These are phyloP conservation scores for Parauchenoglanis punctatus DNA, from an alignment of 2,797 vertebrate genomes.

Conservation along the genomic window DNA sequence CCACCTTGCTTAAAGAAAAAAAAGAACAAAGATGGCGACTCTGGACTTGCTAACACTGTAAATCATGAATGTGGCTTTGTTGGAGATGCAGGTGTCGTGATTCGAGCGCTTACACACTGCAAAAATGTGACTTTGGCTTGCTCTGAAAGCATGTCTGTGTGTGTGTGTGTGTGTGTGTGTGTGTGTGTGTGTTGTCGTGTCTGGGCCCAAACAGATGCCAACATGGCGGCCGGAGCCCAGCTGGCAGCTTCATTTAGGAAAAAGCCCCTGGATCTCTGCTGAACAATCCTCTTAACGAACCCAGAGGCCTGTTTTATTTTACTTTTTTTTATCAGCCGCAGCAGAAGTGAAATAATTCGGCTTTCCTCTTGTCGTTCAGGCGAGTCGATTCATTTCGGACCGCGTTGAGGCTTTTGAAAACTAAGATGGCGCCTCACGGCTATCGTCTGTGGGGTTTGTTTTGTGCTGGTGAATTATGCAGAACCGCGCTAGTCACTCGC, in stretches of 20 bases:
- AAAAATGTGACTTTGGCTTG: constrained; percentile 62
- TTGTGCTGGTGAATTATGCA: constrained; percentile 49
- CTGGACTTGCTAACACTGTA: not conserved
- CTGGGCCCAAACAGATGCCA: constrained; percentile 58
- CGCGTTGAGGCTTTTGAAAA: constrained; percentile 50
- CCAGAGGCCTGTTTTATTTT: constrained; percentile 54
- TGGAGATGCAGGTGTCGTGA: constrained; percentile 47
- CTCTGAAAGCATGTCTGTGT: constrained; percentile 58
- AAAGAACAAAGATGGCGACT: not conserved
- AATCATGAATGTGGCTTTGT: not conserved
- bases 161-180: constrained; percentile 40
- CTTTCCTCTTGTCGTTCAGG: constrained; percentile 55
- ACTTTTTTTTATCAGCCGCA: constrained; percentile 62
- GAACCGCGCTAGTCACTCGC: constrained; percentile 40
- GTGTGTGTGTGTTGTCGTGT: constrained; percentile 23
- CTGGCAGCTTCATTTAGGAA: constrained; percentile 62
- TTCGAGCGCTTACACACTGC: constrained; percentile 36
- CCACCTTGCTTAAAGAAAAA: not conserved
- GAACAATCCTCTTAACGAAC: constrained; percentile 70
- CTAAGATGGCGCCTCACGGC: constrained; percentile 48
- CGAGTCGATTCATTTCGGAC: constrained; percentile 58
- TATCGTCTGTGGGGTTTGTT: constrained; percentile 38
- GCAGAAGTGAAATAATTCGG: constrained; percentile 63
- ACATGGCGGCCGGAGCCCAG: constrained; percentile 58
- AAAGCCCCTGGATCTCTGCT: constrained; percentile 63